These are phyloP conservation scores for Willowsia nigromaculata DNA, from an alignment of 2,888 invertebrate species.

Conservation along the genomic window DNA sequence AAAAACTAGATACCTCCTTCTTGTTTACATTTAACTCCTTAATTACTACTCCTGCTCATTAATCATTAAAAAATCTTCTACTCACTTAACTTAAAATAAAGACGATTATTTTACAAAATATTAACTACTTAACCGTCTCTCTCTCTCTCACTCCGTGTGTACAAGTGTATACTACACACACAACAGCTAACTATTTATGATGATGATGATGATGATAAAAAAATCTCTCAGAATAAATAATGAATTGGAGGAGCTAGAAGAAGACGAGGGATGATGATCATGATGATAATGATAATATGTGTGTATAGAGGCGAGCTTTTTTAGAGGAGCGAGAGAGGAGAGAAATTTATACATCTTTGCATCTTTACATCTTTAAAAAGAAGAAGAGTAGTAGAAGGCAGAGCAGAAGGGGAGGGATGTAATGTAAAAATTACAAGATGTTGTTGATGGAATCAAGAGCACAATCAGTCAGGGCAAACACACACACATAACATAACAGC, in stretches of 20 bases:
- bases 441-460: conserved; percentile 47
- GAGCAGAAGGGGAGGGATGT: not conserved
- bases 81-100: too few species aligned
- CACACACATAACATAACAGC: not conserved
- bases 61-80: too few species aligned
- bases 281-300: not conserved
- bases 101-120: too few species aligned
- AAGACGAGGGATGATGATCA: not conserved
- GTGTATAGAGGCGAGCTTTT: too few species aligned
- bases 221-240: conserved; percentile 18
- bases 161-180: not conserved
- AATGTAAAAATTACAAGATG: not conserved
- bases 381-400: not conserved
- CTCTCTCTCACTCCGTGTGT: not conserved
- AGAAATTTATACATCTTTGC: too few species aligned
- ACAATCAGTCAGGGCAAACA: not conserved
- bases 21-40: not conserved
- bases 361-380: too few species aligned
- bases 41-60: not conserved
- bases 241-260: not conserved
- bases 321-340: too few species aligned
- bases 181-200: conserved; percentile 22
- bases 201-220: not conserved
- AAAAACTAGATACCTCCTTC: too few species aligned
- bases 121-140: too few species aligned